Evolutionary conservation across 1,140 invertebrate genomes (phyloP).

Genomic region (Drosophila kohkoa): DNA sequence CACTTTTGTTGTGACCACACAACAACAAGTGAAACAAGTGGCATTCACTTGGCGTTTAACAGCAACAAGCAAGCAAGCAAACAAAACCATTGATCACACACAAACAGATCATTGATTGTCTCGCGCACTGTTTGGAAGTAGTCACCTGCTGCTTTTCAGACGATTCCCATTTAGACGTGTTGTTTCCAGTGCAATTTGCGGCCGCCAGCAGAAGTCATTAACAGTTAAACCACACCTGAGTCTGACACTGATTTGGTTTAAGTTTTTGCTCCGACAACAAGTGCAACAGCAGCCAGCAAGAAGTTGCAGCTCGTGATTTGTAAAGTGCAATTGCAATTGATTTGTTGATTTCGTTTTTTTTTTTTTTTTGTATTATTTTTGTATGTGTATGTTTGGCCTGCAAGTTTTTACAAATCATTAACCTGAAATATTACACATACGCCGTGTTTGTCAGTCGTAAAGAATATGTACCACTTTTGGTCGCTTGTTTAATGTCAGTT

Average conservation of each 20-base stretch:
- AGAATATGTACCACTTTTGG: conserved; percentile 51
- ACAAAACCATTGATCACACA: conserved; percentile 28
- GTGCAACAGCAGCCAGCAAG: conserved; percentile 25
- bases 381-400: not conserved
- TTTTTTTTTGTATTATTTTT: too few species aligned
- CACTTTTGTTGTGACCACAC: conserved; percentile 16
- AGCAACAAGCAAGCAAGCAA: conserved; percentile 10
- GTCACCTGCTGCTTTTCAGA: conserved; percentile 31
- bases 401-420: conserved; percentile 39
- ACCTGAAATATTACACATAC: conserved; percentile 62
- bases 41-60: conserved; percentile 57
- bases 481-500: conserved; percentile 35
- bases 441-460: conserved; percentile 29
- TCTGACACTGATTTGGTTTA: conserved; percentile 45
- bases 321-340: conserved; percentile 61
- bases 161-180: conserved; percentile 60
- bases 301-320: conserved; percentile 63
- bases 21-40: not conserved
- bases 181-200: conserved; percentile 58
- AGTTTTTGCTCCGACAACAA: conserved; percentile 30
- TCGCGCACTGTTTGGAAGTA: conserved; percentile 11
- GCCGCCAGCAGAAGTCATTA: conserved; percentile 75
- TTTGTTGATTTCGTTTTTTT: conserved; percentile 35
- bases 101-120: conserved; percentile 44
- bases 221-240: conserved; percentile 66